Percentiles rank a stretch among this genome's conserved stretches.
Conservation (phyloP, 2,888 invertebrate genomes). For the Lacanobia wlatinum region DNA sequence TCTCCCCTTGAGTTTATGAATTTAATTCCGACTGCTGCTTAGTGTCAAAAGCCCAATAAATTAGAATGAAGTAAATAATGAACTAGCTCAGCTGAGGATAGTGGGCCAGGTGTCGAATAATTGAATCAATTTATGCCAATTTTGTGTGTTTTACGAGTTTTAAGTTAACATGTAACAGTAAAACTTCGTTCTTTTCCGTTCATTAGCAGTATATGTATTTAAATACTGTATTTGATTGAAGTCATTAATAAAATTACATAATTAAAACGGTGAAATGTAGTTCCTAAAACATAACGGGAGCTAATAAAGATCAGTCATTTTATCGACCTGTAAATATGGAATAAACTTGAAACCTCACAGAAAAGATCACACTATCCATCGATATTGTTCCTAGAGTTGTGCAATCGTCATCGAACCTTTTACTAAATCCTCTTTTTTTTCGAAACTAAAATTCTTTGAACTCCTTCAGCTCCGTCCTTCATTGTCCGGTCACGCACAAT, state of each 20-base stretch:
- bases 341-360: background rate
- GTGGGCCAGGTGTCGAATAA: background rate
- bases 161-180: slow-evolving; percentile 8
- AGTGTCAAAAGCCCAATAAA: background rate
- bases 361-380: background rate
- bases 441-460: slow-evolving; percentile 17
- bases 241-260: slow-evolving; percentile 2
- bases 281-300: slow-evolving; percentile 15
- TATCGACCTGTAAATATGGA: background rate
- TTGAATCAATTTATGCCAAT: slow-evolving; percentile 7
- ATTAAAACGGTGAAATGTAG: slow-evolving; percentile 14
- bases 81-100: background rate
- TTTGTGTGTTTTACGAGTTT: slow-evolving; percentile 15
- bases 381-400: slow-evolving; percentile 1
- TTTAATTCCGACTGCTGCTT: background rate
- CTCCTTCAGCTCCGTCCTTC: slow-evolving; percentile 15
- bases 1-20: slow-evolving; percentile 27
- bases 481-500: slow-evolving; percentile 47
- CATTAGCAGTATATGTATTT: background rate
- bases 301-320: background rate
- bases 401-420: background rate
- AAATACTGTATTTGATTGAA: slow-evolving; percentile 9
- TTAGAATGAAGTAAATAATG: background rate
- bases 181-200: slow-evolving; percentile 13
- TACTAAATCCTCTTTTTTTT: slow-evolving; percentile 18